phyloP scores from a whole-genome alignment of 2,888 invertebrate species.

The Pheosia tremula region DNA sequence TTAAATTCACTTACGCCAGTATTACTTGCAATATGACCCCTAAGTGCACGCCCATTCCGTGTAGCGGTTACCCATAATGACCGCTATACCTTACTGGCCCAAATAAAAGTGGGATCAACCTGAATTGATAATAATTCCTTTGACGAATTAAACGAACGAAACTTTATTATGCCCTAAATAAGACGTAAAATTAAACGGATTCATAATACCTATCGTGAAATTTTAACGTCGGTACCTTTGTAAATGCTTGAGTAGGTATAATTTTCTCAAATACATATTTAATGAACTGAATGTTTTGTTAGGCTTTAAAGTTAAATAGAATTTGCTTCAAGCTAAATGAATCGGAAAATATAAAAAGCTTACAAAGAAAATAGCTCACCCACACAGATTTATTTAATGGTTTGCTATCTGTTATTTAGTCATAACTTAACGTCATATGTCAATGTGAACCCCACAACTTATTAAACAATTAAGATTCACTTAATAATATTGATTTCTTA shows the following conservation, averaged over 20 bases:
- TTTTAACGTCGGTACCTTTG: slow-evolving; percentile 25
- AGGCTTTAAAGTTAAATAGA: not conserved
- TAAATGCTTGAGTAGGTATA: slow-evolving; percentile 16
- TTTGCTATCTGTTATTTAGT: too few species aligned
- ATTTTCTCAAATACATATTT: slow-evolving; percentile 9
- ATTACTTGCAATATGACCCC: slow-evolving; percentile 60
- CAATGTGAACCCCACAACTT: too few species aligned
- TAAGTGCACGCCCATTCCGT: slow-evolving; percentile 66
- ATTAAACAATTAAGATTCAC: too few species aligned
- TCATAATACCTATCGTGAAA: slow-evolving; percentile 23
- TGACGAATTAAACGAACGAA: slow-evolving; percentile 24
- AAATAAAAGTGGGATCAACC: slow-evolving; percentile 45
- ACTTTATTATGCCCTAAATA: slow-evolving; percentile 25
- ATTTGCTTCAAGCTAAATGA: not conserved
- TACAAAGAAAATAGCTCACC: not conserved
- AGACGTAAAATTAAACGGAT: slow-evolving; percentile 18
- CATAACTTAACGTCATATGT: too few species aligned
- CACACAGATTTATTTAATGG: too few species aligned
- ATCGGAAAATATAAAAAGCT: not conserved
- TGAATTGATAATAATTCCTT: slow-evolving; percentile 36
- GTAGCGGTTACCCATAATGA: slow-evolving; percentile 58
- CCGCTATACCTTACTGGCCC: slow-evolving; percentile 42
- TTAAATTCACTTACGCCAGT: slow-evolving; percentile 48
- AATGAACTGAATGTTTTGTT: slow-evolving; percentile 18
- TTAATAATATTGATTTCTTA: too few species aligned